phyloP scores from a whole-genome alignment of 92 coral and sea anemone species.

The Blastomussa wellsi region DNA sequence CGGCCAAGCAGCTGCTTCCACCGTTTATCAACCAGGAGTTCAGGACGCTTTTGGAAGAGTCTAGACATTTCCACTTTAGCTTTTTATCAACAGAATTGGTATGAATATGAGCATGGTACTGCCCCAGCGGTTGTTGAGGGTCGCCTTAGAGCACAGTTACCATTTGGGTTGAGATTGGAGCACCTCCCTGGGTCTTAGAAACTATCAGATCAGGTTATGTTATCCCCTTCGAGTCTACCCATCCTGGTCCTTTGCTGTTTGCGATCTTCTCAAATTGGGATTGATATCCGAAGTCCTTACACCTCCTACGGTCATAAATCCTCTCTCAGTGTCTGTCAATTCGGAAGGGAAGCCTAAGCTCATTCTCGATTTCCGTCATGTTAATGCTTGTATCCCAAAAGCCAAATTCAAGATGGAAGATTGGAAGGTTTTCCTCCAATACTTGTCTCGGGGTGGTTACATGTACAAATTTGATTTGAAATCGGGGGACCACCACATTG shows the following conservation, averaged over 20 bases:
- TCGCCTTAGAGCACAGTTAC: constrained; percentile 17
- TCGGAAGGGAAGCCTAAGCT: constrained; percentile 28
- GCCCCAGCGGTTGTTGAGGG: constrained; percentile 42
- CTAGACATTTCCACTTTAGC: background rate
- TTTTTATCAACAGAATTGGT: constrained; percentile 30
- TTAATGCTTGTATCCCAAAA: constrained; percentile 35
- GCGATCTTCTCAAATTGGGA: constrained; percentile 31
- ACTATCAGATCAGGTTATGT: too few species aligned
- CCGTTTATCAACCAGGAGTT: background rate
- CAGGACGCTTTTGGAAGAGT: background rate
- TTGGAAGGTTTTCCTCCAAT: constrained; percentile 34
- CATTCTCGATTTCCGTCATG: constrained; percentile 47
- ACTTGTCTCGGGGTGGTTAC: constrained; percentile 9
- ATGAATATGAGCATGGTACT: constrained; percentile 32
- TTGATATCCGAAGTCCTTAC: constrained; percentile 27
- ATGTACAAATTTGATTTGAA: constrained; percentile 46
- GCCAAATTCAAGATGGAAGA: constrained; percentile 51
- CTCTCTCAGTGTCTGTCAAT: constrained; percentile 39
- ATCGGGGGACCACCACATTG: constrained; percentile 34
- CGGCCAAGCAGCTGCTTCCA: too few species aligned
- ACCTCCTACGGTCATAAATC: constrained; percentile 28
- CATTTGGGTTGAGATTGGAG: constrained; percentile 32
- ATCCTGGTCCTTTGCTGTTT: constrained; percentile 21
- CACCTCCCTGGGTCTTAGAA: too few species aligned
- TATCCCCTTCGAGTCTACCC: constrained; percentile 14